Base-by-base conservation (phyloP, 2,888 invertebrate species). In the Rhagium mordax region DNA sequence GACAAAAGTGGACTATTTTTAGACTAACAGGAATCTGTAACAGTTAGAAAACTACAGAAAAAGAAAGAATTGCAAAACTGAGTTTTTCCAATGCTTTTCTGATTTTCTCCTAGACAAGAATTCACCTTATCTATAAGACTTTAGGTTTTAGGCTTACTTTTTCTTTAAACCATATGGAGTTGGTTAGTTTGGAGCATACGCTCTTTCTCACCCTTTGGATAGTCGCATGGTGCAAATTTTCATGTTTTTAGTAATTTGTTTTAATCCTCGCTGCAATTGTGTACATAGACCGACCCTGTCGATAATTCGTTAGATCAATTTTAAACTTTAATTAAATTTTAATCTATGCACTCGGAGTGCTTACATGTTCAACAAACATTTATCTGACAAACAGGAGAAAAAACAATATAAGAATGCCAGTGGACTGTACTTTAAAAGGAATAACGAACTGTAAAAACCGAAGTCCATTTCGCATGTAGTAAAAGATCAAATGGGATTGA, bases 401-500 rank as follows among this genome's bases (percentile, higher is more conserved):
- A 41, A 41, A 4, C 13, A 2, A n/a, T n/a, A 41, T n/a, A 41
- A 41, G 13, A 41, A 41, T n/a, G 41, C n/a, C 2, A 1, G n/a
- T n/a, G 41, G n/a, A 41, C 13, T 8, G 41, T 41, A 41, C 10
- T 41, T 41, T 41, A n/a, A 41, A 4, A 41, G 2, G 33, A 5
- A 33, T 0, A 33, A 33, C 33, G 13, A 13, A 41, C 6, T 24
- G 13, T 41, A 41, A n/a, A 41, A 41, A 41, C 41, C n/a, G 13
- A 41, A 41, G 41, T 41, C 41, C n/a, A 41, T n/a, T 13, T 41
- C 41, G n/a, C 5, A 41, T 41, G 41, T n/a, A 41, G 41, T n/a
- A 68, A 72, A 49, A 68, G 72, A 68, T 72, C 64, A 67, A 65
- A 71, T 71, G 66, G 60, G 62, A 72, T 72, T 68, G 72, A 48